These are phyloP conservation scores for Sinopyrophorus schimmeli DNA, from an alignment of 2,888 invertebrate species.

Conservation along the genomic window DNA sequence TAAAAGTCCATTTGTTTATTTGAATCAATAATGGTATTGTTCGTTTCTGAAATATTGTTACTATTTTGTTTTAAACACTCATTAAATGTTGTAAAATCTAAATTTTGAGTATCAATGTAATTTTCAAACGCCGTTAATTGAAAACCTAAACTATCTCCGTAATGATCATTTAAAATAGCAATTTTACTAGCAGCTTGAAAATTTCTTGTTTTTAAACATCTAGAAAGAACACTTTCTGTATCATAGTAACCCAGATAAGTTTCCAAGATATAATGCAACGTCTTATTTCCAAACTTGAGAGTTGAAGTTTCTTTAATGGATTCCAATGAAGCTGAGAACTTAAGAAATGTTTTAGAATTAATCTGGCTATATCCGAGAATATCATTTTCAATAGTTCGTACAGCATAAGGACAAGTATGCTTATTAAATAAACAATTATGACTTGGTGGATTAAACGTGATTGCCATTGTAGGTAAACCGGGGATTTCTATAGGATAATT, in stretches of 20 bases:
- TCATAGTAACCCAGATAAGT: constrained; percentile 53
- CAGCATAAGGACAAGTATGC: constrained; percentile 39
- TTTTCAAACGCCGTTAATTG: constrained; percentile 51
- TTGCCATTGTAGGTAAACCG: constrained; percentile 52
- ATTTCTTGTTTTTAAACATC: constrained; percentile 50
- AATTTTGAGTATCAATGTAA: constrained; percentile 44
- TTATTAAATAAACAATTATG: constrained; percentile 44
- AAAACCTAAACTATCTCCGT: constrained; percentile 53
- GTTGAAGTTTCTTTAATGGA: constrained; percentile 40
- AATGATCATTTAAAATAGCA: constrained; percentile 52
- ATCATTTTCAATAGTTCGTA: constrained; percentile 38
- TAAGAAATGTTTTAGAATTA: background rate
- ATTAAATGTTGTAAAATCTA: constrained; percentile 32
- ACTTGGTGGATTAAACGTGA: constrained; percentile 50
- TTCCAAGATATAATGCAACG: constrained; percentile 52
- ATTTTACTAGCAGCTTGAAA: constrained; percentile 54
- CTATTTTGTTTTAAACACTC: background rate
- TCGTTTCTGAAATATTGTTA: constrained; percentile 1
- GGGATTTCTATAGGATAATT: constrained; percentile 52
- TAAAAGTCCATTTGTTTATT: constrained; percentile 20
- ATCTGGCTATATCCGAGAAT: background rate
- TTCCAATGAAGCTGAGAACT: constrained; percentile 19
- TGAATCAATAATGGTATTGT: constrained; percentile 16
- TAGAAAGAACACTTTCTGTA: constrained; percentile 48
- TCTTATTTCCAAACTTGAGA: constrained; percentile 47